Conservation (phyloP, 2,113 vertebrate genomes). For the Conger conger region DNA sequence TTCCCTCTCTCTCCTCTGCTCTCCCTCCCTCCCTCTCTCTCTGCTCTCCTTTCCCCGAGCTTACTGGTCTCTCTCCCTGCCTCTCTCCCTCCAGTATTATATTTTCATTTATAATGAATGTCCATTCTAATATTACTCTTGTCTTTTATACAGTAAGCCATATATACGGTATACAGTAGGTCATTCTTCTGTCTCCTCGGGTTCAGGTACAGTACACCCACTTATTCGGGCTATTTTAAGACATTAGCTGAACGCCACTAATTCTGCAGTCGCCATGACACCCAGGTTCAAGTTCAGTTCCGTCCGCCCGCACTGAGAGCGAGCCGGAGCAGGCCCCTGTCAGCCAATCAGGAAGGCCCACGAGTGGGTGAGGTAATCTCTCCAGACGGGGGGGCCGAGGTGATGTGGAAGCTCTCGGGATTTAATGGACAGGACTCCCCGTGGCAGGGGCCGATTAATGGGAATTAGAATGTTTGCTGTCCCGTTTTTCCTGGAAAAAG, state of each 20-base stretch:
- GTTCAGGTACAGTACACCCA: neutral
- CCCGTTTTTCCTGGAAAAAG: neutral
- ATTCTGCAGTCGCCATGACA: neutral
- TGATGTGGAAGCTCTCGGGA: neutral
- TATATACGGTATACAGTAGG: neutral
- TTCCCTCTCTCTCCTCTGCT: neutral
- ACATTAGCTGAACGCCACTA: neutral
- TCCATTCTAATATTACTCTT: neutral
- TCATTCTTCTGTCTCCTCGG: neutral
- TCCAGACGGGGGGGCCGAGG: neutral
- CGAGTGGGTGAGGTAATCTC: neutral
- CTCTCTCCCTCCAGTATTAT: neutral
- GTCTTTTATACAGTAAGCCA: neutral
- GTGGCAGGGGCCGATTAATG: neutral
- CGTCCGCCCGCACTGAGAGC: neutral
- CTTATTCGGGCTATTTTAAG: neutral
- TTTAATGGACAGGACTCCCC: neutral
- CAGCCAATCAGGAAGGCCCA: neutral
- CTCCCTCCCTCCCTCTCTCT: neutral
- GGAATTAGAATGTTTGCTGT: neutral
- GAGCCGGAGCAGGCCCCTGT: neutral
- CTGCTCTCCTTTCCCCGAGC: neutral
- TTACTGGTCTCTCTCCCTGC: no score
- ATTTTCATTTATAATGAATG: neutral
- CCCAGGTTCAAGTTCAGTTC: constrained; percentile 9